Evolutionary conservation across 2,888 invertebrate species (phyloP).

Genomic region (Neoaliturus tenellus): DNA sequence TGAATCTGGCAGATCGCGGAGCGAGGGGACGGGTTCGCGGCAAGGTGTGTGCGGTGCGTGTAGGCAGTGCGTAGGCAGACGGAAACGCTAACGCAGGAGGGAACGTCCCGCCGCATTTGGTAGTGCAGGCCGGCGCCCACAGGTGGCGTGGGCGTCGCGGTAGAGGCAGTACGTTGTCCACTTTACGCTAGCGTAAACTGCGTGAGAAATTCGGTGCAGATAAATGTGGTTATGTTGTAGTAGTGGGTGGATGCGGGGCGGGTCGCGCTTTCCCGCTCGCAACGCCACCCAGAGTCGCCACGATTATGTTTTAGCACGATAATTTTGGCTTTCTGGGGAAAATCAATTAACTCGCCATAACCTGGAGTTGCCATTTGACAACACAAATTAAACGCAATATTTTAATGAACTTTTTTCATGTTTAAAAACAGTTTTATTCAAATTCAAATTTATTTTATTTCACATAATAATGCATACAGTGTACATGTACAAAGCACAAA

Average conservation of each 20-base stretch:
- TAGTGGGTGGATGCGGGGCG: neutral
- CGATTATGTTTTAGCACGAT: no score
- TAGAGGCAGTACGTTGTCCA: neutral
- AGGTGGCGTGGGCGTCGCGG: slow-evolving; percentile 15
- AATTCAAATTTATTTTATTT: no score
- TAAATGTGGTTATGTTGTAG: neutral
- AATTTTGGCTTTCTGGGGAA: no score
- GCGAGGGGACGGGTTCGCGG: neutral
- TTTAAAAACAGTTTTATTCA: no score
- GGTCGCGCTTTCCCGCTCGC: neutral
- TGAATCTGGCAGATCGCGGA: neutral
- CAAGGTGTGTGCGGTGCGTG: neutral
- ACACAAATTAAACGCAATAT: no score
- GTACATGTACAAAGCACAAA: no score
- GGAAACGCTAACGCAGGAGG: neutral
- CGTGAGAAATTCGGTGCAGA: slow-evolving; percentile 32
- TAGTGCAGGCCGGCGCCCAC: neutral
- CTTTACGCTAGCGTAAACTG: slow-evolving; percentile 1
- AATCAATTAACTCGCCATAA: no score
- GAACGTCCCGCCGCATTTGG: slow-evolving; percentile 24
- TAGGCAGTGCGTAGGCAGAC: slow-evolving; percentile 20
- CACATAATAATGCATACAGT: no score
- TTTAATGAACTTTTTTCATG: no score
- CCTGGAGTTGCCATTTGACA: no score
- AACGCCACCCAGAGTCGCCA: slow-evolving; percentile 9